Percentiles rank a stretch among this genome's conserved stretches.
phyloP scores from a whole-genome alignment of 2,113 vertebrate species.

The Centropristis striata region DNA sequence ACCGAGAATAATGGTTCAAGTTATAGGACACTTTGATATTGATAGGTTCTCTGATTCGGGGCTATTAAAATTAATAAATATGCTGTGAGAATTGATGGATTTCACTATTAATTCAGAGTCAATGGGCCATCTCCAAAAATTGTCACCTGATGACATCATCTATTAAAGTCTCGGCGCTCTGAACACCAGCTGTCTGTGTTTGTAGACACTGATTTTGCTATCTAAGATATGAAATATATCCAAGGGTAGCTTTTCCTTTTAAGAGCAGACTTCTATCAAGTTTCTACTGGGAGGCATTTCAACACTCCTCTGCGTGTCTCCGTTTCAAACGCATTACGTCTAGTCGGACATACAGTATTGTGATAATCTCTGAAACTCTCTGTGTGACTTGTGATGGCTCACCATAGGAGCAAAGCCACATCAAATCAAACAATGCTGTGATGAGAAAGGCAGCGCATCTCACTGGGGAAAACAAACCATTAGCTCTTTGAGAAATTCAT shows the following conservation, averaged over 20 bases:
- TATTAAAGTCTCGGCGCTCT: constrained; percentile 18
- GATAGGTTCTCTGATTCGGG: constrained; percentile 24
- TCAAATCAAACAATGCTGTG: constrained; percentile 56
- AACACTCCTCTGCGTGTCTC: constrained; percentile 9
- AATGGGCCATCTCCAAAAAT: constrained; percentile 28
- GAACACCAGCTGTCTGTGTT: constrained; percentile 32
- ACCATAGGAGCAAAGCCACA: constrained; percentile 33
- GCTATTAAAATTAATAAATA: constrained; percentile 11
- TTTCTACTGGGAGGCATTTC: constrained; percentile 44
- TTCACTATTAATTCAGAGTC: constrained; percentile 12
- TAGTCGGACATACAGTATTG: constrained; percentile 36
- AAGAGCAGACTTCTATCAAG: constrained; percentile 49
- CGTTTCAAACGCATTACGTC: constrained; percentile 36
- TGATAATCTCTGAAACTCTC: constrained; percentile 47
- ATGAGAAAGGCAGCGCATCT: constrained; percentile 17
- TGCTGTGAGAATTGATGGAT: background rate
- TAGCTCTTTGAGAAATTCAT: constrained; percentile 72
- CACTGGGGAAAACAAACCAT: constrained; percentile 69
- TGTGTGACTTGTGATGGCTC: constrained; percentile 44
- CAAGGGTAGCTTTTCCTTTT: constrained; percentile 44
- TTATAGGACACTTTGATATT: constrained; percentile 22
- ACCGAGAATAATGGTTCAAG: constrained; percentile 24
- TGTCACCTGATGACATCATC: constrained; percentile 71
- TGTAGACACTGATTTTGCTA: constrained; percentile 28
- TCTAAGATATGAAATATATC: constrained; percentile 43